Evolutionary conservation across 2,888 invertebrate genomes (phyloP), one percentile per base, ranked within the genome.

Genomic region (Spodoptera picta): DNA sequence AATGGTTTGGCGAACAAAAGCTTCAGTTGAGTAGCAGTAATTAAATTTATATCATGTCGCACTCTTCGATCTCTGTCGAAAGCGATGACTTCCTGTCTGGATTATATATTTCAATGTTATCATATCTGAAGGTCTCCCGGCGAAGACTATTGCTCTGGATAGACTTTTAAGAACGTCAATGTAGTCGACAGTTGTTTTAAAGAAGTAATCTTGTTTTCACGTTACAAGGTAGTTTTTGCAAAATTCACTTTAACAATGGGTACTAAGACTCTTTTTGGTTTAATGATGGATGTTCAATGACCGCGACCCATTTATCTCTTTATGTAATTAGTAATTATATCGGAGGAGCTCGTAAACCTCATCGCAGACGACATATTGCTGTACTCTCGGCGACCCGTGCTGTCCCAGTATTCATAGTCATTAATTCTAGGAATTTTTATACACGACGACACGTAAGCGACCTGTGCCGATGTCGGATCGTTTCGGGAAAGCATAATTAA

Each of bases 351-450:
- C 81, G 81, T 85, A 85, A 85, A 85, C 68, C 60, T 65, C 57
- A 74, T 74, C 71, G 49, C 75, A 74, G 71, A 81, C 75, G 68
- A 76, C 78, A 73, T 69, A 75, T 72, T 69, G 71, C 65, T 75
- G 75, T 75, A 75, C 74, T 72, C 74, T 54, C 70, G 55, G 57
- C 77, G 75, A 77, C 69, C 72, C 62, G 62, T 66, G 71, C 60
- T 83, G 83, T 81, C 80, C 83, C 69, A 80, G 82, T 84, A 84
- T 84, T 80, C 76, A 71, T 71, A 83, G 76, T 79, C 83, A 84
- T 85, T 84, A 85, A 84, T 83, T 81, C 60, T 73, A 45, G 45
- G 54, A 53, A 36, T 49, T 5, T 73, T 81, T 81, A 76, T 41
- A 73, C 36, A 19, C 3, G 41, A 14, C 75, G 79, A 74, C 27